Conservation (phyloP, 2,113 vertebrate species). For the Loxodonta africana region DNA sequence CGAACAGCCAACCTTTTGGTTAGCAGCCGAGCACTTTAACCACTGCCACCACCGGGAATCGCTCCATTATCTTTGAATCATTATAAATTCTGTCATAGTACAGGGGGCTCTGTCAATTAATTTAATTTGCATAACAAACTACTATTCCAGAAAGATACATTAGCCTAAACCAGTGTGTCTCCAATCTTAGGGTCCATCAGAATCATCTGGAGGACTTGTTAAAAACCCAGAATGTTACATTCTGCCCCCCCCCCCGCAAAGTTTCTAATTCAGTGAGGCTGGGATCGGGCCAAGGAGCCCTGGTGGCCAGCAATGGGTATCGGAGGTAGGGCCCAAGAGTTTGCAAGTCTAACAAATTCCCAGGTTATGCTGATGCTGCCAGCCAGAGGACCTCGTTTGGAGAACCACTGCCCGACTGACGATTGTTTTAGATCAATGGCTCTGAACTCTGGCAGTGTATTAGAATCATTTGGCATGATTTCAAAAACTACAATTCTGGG, state of each 20-base stretch:
- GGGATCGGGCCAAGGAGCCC: not conserved
- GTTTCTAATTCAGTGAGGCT: not conserved
- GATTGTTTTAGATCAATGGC: not conserved
- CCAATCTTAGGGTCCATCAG: not conserved
- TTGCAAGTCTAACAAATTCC: not conserved
- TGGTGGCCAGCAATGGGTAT: too few relatives aligned
- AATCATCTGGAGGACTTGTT: not conserved
- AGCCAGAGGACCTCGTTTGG: not conserved
- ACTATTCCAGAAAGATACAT: not conserved
- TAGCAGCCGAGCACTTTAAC: too few relatives aligned
- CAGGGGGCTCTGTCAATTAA: not conserved
- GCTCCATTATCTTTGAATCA: not conserved
- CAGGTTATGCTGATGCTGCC: not conserved
- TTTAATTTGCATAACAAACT: not conserved
- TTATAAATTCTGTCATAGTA: not conserved
- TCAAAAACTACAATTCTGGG: constrained; percentile 15
- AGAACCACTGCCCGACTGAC: not conserved
- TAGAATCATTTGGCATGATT: not conserved
- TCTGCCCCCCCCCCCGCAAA: not conserved
- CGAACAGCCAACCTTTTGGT: too few relatives aligned
- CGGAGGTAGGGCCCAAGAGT: not conserved
- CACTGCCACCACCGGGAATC: too few relatives aligned
- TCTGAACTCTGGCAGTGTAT: not conserved
- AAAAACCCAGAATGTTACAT: not conserved
- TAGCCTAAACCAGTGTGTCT: not conserved